Evolutionary conservation across 2,888 invertebrate species (phyloP).

Genomic region (Bembecia ichneumoniformis): DNA sequence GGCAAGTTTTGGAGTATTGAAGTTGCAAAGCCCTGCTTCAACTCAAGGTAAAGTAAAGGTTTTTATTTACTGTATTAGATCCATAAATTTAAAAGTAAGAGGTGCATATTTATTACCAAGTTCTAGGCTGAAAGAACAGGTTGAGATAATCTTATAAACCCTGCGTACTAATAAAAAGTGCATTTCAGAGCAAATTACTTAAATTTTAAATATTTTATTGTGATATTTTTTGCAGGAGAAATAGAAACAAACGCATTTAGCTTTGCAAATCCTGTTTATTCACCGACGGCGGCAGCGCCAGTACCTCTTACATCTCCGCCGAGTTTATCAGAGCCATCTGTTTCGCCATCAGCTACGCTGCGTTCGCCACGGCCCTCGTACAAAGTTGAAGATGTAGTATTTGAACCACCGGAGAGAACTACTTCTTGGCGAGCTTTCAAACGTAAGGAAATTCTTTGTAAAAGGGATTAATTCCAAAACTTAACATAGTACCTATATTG

Average conservation of each 20-base stretch:
- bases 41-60: too few relatives aligned
- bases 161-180: not conserved
- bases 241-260: conserved; percentile 77
- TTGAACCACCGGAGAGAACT: conserved; percentile 70
- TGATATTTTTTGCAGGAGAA: conserved; percentile 31
- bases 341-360: conserved; percentile 31
- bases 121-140: too few relatives aligned
- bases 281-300: conserved; percentile 70
- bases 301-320: conserved; percentile 28
- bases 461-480: too few relatives aligned
- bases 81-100: too few relatives aligned
- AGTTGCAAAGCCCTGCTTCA: conserved; percentile 79
- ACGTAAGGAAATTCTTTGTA: conserved; percentile 27
- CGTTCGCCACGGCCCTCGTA: conserved; percentile 73
- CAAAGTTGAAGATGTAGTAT: conserved; percentile 84
- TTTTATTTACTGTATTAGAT: too few relatives aligned
- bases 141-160: too few relatives aligned
- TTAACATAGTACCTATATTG: not conserved
- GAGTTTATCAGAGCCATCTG: conserved; percentile 20
- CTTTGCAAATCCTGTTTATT: conserved; percentile 88
- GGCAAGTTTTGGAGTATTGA: conserved; percentile 80
- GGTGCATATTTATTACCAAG: too few relatives aligned
- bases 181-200: not conserved
- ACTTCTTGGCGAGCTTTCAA: conserved; percentile 60
- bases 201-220: not conserved